A percentile compares a stretch with the other conserved stretches of the same genome.
Evolutionary conservation across 2,888 invertebrate genomes (phyloP).

Genomic region (Philereme transversata): DNA sequence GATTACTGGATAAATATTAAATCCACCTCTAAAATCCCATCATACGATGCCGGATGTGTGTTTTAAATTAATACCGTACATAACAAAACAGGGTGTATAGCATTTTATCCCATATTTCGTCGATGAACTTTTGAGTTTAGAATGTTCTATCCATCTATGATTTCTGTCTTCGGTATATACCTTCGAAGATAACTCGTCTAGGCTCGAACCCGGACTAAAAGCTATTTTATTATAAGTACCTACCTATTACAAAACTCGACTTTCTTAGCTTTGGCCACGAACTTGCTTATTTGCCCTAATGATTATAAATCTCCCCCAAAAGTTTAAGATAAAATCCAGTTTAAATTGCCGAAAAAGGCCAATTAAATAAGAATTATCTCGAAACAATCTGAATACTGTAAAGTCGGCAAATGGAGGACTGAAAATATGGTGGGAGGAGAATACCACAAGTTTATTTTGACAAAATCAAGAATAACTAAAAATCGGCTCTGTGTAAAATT

Average conservation of each 20-base stretch:
- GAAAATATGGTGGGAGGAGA: neutral
- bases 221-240: neutral
- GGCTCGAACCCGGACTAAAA: neutral
- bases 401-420: neutral
- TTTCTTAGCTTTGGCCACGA: conserved; percentile 1
- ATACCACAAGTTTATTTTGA: neutral
- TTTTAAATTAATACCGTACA: no score
- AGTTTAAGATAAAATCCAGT: conserved; percentile 31
- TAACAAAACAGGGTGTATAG: no score
- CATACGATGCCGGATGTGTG: no score
- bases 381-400: conserved; percentile 16
- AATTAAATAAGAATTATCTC: conserved; percentile 33
- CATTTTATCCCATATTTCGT: no score
- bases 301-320: conserved; percentile 29
- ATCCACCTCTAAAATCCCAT: no score
- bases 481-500: neutral
- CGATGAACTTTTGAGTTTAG: no score
- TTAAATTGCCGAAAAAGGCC: conserved; percentile 27
- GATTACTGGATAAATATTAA: no score
- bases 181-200: no score
- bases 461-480: neutral
- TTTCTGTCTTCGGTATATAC: no score
- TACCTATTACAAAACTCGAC: neutral
- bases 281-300: conserved; percentile 12
- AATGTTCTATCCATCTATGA: no score